phyloP scores from a whole-genome alignment of 2,113 vertebrate species.

The Oncorhynchus mykiss region DNA sequence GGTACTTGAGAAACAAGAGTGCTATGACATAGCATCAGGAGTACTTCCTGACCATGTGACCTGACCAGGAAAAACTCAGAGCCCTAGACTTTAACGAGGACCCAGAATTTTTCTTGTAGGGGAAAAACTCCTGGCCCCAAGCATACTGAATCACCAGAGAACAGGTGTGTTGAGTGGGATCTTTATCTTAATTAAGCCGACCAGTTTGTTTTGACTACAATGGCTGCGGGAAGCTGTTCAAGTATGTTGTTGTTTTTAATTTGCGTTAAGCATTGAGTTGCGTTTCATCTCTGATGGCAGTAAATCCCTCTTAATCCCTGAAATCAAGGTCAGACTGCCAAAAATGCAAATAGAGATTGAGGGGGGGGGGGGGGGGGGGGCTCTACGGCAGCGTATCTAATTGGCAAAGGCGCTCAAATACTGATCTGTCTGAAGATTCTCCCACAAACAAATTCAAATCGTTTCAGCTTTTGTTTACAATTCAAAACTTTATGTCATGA shows the following conservation, averaged over 20 bases:
- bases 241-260: neutral
- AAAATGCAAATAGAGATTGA: conserved; percentile 7
- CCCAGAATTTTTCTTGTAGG: no score
- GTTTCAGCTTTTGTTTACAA: neutral
- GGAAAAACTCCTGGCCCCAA: no score
- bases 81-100: no score
- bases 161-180: conserved; percentile 2
- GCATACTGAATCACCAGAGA: no score
- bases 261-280: neutral
- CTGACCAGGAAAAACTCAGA: neutral
- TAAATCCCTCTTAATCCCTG: conserved; percentile 17
- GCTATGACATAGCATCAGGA: no score
- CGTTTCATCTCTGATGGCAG: conserved; percentile 8
- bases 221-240: neutral
- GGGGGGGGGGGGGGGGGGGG: neutral
- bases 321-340: conserved; percentile 12
- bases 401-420: neutral
- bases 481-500: neutral
- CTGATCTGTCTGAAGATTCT: neutral
- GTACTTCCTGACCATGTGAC: neutral
- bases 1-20: neutral
- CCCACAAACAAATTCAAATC: neutral
- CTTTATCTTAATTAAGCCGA: neutral
- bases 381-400: conserved; percentile 7
- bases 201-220: no score